A percentile compares a stretch with the other conserved stretches of the same genome.
These are phyloP conservation scores for Lithosia quadra DNA, from an alignment of 2,888 invertebrate species.

Conservation along the genomic window DNA sequence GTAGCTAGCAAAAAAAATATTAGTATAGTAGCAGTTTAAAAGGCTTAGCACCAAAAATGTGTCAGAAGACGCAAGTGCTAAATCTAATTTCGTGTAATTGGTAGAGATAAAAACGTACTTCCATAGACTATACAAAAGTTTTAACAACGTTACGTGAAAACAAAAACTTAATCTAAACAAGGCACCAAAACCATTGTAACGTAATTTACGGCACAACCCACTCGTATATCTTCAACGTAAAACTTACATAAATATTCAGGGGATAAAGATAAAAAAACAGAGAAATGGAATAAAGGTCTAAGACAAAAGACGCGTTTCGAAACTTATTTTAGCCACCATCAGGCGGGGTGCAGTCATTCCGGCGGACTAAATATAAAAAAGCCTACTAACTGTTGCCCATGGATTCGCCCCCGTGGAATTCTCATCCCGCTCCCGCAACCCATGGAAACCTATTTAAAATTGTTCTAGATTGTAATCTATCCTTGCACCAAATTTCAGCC, in stretches of 20 bases:
- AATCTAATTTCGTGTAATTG: neutral
- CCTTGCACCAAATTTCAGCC: too few species aligned
- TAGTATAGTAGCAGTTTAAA: too few species aligned
- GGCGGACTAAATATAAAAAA: too few species aligned
- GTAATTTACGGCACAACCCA: neutral
- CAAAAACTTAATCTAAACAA: slow-evolving; percentile 1
- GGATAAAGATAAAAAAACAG: slow-evolving; percentile 5
- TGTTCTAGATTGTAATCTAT: too few species aligned
- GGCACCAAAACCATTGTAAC: slow-evolving; percentile 4
- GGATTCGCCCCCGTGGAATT: too few species aligned
- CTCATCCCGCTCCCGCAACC: too few species aligned
- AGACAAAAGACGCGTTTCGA: neutral
- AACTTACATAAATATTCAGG: slow-evolving; percentile 3
- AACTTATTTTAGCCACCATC: too few species aligned
- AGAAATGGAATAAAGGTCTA: neutral
- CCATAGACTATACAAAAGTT: neutral
- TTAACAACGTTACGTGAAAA: neutral
- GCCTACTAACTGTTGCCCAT: too few species aligned
- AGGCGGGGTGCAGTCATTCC: too few species aligned
- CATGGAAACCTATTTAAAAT: too few species aligned
- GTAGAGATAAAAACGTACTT: neutral
- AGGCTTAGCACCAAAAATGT: neutral
- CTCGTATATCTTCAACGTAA: neutral
- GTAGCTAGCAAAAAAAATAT: too few species aligned
- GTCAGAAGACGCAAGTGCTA: too few species aligned